Evolutionary conservation across 2,113 vertebrate species (phyloP).

Genomic region (Phasianus colchicus): DNA sequence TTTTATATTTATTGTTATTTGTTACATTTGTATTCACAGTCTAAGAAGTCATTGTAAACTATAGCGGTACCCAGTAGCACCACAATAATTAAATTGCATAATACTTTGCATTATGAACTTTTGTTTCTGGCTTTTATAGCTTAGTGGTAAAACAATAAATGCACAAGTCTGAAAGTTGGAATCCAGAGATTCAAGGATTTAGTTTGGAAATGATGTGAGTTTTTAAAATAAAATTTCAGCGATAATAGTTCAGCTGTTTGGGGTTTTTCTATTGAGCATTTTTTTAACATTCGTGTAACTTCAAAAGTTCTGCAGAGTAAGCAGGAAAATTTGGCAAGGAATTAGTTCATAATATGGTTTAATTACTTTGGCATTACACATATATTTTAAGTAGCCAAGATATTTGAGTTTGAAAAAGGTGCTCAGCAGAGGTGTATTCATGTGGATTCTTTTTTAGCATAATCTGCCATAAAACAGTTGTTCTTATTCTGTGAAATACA

Average conservation of each 20-base stretch:
- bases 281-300: neutral
- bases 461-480: neutral
- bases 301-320: neutral
- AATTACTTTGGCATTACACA: neutral
- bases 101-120: neutral
- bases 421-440: neutral
- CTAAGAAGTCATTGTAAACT: neutral
- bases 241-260: neutral
- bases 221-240: constrained; percentile 9
- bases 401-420: neutral
- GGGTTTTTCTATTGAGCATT: neutral
- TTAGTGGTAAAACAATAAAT: neutral
- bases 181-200: neutral
- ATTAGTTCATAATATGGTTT: neutral
- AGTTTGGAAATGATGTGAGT: neutral
- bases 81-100: neutral
- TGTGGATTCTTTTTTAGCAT: neutral
- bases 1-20: neutral
- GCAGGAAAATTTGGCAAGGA: neutral
- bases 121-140: constrained; percentile 2
- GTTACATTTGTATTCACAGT: neutral
- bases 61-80: neutral
- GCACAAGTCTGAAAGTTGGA: neutral
- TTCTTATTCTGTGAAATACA: neutral
- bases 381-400: neutral